Evolutionary conservation across 2,888 invertebrate species (phyloP).

Genomic region (Cosmorhoe ocellata): DNA sequence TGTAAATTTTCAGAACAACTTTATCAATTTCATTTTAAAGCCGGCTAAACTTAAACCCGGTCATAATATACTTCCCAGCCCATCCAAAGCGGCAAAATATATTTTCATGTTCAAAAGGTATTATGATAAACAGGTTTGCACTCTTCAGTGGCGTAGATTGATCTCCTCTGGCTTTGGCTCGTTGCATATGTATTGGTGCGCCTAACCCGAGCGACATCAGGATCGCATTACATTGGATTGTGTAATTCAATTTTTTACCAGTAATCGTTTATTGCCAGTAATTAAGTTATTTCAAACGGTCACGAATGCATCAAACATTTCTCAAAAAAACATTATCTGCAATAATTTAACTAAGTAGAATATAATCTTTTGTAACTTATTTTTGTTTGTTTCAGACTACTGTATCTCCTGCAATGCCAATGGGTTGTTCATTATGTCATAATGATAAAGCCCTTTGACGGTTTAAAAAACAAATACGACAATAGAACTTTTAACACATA

Average conservation of each 20-base stretch:
- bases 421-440: too few relatives aligned
- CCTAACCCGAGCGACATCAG: constrained; percentile 48
- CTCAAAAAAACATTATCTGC: too few relatives aligned
- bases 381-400: too few relatives aligned
- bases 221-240: constrained; percentile 48
- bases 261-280: constrained; percentile 18
- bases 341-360: too few relatives aligned
- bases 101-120: constrained; percentile 48
- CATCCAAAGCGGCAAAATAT: constrained; percentile 36
- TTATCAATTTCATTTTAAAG: constrained; percentile 12
- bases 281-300: not conserved
- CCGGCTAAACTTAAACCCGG: constrained; percentile 6
- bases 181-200: constrained; percentile 68
- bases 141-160: constrained; percentile 57
- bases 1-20: not conserved
- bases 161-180: constrained; percentile 52
- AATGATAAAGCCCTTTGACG: too few relatives aligned
- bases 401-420: too few relatives aligned
- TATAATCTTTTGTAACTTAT: too few relatives aligned
- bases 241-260: constrained; percentile 43
- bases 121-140: constrained; percentile 68
- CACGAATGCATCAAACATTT: too few relatives aligned
- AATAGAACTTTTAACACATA: too few relatives aligned
- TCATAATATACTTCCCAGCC: constrained; percentile 15
- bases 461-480: too few relatives aligned